These are phyloP conservation scores for Drosophila sulfurigaster DNA, from an alignment of 1,140 invertebrate species.

Conservation along the genomic window DNA sequence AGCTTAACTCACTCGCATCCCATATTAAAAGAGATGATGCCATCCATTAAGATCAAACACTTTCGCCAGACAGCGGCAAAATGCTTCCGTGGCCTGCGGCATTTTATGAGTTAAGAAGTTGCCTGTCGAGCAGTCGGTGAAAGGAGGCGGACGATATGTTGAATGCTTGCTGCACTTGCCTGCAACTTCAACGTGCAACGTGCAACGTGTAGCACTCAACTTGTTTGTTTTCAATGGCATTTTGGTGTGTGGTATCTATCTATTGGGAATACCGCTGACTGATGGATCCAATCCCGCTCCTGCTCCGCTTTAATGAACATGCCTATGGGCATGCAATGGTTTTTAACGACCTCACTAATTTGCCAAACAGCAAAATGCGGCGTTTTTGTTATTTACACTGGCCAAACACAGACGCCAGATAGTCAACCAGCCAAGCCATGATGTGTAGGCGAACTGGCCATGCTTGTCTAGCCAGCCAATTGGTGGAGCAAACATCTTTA, in stretches of 20 bases:
- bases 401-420: conserved; percentile 40
- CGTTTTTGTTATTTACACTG: conserved; percentile 54
- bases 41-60: conserved; percentile 68
- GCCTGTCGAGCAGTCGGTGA: conserved; percentile 1
- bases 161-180: conserved; percentile 23
- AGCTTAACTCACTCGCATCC: conserved; percentile 16
- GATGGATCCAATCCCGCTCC: conserved; percentile 1
- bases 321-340: conserved; percentile 48
- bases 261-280: conserved; percentile 26
- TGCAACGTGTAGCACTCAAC: conserved; percentile 29
- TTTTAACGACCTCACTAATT: conserved; percentile 75
- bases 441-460: conserved; percentile 52
- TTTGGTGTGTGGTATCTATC: conserved; percentile 36
- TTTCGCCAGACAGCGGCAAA: conserved; percentile 56
- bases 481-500: conserved; percentile 42
- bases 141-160: conserved; percentile 16
- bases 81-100: conserved; percentile 58
- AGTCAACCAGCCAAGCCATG: background rate
- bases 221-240: conserved; percentile 79
- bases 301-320: background rate
- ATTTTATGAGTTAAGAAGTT: conserved; percentile 69
- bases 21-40: conserved; percentile 11
- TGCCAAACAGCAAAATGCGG: conserved; percentile 62
- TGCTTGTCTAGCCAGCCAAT: conserved; percentile 41
- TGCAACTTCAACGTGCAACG: conserved; percentile 10